Conservation (phyloP, 2,888 invertebrate species). For the Apamea monoglypha region DNA sequence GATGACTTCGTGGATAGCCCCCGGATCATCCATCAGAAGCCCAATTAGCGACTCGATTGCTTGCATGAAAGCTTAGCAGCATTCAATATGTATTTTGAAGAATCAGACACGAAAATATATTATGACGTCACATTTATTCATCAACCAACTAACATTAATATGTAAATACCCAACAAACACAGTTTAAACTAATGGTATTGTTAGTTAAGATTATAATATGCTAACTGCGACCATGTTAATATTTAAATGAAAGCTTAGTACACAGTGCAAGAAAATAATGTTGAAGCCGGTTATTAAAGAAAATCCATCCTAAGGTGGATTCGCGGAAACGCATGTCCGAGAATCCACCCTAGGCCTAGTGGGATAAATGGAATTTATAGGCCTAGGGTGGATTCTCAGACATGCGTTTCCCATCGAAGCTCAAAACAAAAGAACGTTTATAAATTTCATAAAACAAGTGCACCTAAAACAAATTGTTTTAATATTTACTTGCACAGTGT, state of each 20-base stretch:
- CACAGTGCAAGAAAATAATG: conserved; percentile 33
- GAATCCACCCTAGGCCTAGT: background rate
- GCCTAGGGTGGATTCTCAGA: background rate
- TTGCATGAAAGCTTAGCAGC: background rate
- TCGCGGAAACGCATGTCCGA: background rate
- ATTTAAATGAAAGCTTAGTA: background rate
- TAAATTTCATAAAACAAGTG: background rate
- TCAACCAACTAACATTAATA: conserved; percentile 4
- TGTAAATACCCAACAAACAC: conserved; percentile 24
- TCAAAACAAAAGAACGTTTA: background rate
- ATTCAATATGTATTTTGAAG: background rate
- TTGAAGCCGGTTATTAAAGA: background rate
- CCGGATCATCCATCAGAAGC: background rate
- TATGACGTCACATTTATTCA: conserved; percentile 41
- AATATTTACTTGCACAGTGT: conserved; percentile 37
- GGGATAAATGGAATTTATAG: background rate
- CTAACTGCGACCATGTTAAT: background rate
- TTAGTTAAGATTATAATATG: conserved; percentile 19
- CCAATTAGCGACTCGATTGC: background rate
- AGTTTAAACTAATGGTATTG: background rate
- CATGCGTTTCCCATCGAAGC: background rate
- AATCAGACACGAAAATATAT: conserved; percentile 18
- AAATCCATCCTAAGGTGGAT: background rate
- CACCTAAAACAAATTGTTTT: background rate
- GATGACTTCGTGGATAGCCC: background rate